phyloP scores from a whole-genome alignment of 2,113 vertebrate species.

The Anthoscopus minutus region DNA sequence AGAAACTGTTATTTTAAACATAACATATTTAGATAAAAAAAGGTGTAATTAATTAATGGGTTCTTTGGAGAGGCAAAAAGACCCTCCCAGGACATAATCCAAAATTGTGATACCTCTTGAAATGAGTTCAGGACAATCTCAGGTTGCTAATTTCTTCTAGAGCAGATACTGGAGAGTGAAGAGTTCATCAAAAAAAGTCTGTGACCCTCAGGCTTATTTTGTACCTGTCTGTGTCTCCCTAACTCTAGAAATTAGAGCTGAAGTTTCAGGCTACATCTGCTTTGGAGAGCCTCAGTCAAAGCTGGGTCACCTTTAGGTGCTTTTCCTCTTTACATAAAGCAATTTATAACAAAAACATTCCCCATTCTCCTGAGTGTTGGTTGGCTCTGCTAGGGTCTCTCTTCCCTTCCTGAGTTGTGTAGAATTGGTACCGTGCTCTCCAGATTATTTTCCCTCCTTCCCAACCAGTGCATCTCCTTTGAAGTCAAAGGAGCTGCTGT shows the following conservation, averaged over 20 bases:
- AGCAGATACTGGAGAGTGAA: background rate
- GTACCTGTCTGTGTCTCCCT: background rate
- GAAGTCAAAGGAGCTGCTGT: slow-evolving; percentile 47
- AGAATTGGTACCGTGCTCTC: background rate
- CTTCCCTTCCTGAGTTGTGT: background rate
- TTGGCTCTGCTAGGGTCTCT: background rate
- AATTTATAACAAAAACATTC: background rate
- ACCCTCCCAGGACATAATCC: background rate
- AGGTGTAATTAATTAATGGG: background rate
- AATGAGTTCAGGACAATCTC: background rate
- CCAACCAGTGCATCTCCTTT: background rate
- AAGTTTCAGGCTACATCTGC: background rate
- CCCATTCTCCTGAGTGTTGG: background rate
- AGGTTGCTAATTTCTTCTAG: background rate
- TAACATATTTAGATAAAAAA: background rate
- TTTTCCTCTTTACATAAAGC: background rate
- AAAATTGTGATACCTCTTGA: background rate
- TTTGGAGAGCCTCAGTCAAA: background rate
- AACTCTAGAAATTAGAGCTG: background rate
- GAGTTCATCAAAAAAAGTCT: background rate
- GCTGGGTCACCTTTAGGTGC: background rate
- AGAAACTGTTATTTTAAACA: background rate
- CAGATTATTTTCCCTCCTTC: background rate
- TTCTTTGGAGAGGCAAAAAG: background rate
- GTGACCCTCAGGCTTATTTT: background rate